Evolutionary conservation across 2,888 invertebrate species (phyloP).

Genomic region (Reticulitermes lucifugus): DNA sequence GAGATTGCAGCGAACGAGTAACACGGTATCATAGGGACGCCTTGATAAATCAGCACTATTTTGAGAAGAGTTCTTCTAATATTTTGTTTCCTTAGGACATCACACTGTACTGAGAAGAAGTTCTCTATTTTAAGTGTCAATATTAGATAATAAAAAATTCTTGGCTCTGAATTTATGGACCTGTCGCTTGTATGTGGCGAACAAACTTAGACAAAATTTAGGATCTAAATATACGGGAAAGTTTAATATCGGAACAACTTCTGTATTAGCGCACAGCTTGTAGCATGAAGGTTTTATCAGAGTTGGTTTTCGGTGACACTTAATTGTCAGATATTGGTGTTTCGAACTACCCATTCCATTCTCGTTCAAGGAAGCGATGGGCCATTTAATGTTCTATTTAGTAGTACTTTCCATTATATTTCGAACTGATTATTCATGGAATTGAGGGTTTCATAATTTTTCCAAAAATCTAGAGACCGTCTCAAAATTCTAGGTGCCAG

Average conservation of each 20-base stretch:
- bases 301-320: too few relatives aligned
- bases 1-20: not conserved
- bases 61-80: not conserved
- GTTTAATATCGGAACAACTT: not conserved
- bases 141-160: slow-evolving; percentile 4
- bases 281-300: too few relatives aligned
- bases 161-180: not conserved
- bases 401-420: too few relatives aligned
- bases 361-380: too few relatives aligned
- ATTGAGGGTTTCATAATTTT: too few relatives aligned
- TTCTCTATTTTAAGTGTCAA: not conserved
- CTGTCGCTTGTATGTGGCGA: not conserved
- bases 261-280: too few relatives aligned
- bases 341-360: too few relatives aligned
- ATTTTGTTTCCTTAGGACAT: not conserved
- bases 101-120: not conserved
- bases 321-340: too few relatives aligned
- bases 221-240: not conserved
- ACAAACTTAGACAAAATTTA: not conserved
- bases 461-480: too few relatives aligned
- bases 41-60: not conserved
- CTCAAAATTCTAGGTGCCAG: too few relatives aligned
- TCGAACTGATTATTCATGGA: too few relatives aligned
- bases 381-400: too few relatives aligned
- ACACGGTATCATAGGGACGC: not conserved